Conservation (phyloP, 2,113 vertebrate genomes). For the Calonectris borealis region DNA sequence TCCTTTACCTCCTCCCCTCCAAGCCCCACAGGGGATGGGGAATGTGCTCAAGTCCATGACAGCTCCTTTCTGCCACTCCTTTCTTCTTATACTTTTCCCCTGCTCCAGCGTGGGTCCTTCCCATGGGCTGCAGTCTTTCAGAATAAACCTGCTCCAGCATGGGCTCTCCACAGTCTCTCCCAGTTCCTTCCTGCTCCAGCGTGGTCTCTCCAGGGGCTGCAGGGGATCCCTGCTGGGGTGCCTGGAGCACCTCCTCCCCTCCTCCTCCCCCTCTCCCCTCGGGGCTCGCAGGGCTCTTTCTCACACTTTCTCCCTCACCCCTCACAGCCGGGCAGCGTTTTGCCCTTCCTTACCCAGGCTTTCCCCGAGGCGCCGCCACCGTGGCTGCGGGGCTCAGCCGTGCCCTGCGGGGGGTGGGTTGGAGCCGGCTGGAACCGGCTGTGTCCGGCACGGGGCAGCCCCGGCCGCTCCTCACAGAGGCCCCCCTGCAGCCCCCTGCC, state of each 20-base stretch:
- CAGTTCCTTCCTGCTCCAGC: not conserved
- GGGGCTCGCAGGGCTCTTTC: rapidly evolving
- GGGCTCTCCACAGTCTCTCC: not conserved
- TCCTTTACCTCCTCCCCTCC: not conserved
- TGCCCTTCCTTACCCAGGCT: not conserved
- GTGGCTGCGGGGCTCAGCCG: not conserved
- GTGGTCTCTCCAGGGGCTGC: too few species aligned
- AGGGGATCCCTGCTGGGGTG: rapidly evolving
- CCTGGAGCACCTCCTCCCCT: too few species aligned
- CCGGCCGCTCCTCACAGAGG: not conserved
- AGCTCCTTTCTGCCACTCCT: not conserved
- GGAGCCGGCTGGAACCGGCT: too few species aligned
- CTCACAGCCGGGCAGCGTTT: rapidly evolving
- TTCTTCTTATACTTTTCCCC: not conserved
- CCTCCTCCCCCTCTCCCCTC: not conserved
- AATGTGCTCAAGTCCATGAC: not conserved
- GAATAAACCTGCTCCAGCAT: not conserved
- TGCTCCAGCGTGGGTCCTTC: not conserved
- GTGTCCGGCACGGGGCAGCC: too few species aligned
- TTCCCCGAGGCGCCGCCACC: rapidly evolving
- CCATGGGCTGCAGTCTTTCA: not conserved
- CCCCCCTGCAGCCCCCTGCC: not conserved
- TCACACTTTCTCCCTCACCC: not conserved
- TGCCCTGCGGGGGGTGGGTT: not conserved
- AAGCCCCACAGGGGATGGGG: rapidly evolving